Base-by-base conservation (phyloP, 1,140 invertebrate genomes). In the Bemisia tabaci region DNA sequence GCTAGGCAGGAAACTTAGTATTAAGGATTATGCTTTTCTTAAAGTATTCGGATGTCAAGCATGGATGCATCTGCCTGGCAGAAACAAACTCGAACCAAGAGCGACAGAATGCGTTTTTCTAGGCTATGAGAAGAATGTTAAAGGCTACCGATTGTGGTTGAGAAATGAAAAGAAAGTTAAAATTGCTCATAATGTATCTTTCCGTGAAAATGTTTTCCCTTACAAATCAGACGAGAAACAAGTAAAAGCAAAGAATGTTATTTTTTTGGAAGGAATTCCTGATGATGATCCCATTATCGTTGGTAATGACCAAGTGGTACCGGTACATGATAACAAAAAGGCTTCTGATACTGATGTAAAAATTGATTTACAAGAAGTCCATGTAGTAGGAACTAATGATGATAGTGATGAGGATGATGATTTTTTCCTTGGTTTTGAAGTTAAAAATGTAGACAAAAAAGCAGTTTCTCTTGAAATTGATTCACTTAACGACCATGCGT, bases 81-180 rank as follows among this genome's bases (percentile, higher is more conserved):
- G 60, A 61, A 48, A 48, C 17, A 61, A 61, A 25, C 22, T 61
- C 22, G 60, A 61, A n/a, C 22, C n/a, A 9, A 61, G 60, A 25
- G 60, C 5, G 11, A n/a, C 22, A n/a, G 24, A 61, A 25, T 61
- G 60, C 22, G 60, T 61, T 5, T 61, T 61, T n/a, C 5, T 61
- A 61, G 60, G 60, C 22, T 61, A 61, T 61, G 22, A 22, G 22
- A 25, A 61, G 11, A 61, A 61, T n/a, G n/a, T 61, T 22, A 61
- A 61, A n/a, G 5, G 60, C 11, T 61, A 22, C 22, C n/a, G 24
- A 9, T 5, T 61, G 60, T 61, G n/a, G 24, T 5, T 22, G n/a
- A 22, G 5, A 61, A n/a, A 61, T 22, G n/a, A 5, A 22, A 61
- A 61, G 60, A 61, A 61, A 61, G 24, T 61, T 5, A 25, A 22